Evolutionary conservation across 2,113 vertebrate species (phyloP).

Genomic region (Gambusia holbrooki): DNA sequence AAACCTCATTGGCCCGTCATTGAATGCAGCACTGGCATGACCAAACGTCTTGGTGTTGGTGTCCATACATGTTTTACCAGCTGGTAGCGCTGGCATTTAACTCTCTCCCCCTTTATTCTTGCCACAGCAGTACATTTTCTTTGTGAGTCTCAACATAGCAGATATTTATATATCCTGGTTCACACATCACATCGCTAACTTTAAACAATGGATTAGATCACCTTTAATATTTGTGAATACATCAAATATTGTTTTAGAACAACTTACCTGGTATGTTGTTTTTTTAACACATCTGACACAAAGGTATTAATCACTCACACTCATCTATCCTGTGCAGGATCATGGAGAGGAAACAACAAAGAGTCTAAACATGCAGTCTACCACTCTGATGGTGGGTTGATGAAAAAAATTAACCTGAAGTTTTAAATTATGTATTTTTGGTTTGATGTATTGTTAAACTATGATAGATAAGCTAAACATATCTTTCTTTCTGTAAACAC

Average conservation of each 20-base stretch:
- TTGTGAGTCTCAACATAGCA: no score
- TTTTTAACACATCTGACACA: neutral
- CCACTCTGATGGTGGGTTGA: conserved; percentile 60
- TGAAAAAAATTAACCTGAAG: neutral
- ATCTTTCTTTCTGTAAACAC: neutral
- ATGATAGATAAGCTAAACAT: neutral
- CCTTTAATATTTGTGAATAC: neutral
- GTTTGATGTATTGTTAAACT: neutral
- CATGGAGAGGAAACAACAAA: conserved; percentile 56
- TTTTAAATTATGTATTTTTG: neutral
- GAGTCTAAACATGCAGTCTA: conserved; percentile 32
- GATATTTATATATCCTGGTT: no score
- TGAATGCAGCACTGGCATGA: no score
- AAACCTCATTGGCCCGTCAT: no score
- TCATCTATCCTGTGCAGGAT: conserved; percentile 50
- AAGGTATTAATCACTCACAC: neutral
- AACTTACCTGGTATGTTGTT: neutral
- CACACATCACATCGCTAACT: no score
- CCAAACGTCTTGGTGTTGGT: no score
- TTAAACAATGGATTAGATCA: neutral
- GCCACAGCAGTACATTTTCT: no score
- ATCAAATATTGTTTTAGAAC: neutral
- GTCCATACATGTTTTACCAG: no score
- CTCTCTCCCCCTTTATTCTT: no score
- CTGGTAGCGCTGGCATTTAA: no score